Evolutionary conservation across 1,140 invertebrate genomes (phyloP).

Genomic region (Lasaia peninsularis): DNA sequence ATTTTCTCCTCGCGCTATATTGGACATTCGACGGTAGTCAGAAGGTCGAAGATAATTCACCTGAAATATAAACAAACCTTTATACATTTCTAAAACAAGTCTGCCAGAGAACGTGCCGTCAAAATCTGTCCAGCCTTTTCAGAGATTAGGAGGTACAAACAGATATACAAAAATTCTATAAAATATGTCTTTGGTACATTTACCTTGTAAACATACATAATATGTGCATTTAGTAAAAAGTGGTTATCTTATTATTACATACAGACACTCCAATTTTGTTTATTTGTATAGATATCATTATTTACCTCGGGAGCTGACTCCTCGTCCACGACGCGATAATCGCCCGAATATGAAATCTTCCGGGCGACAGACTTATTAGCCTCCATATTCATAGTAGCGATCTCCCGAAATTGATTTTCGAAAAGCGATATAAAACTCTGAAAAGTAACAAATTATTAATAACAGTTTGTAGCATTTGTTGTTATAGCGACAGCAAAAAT

Average conservation of each 20-base stretch:
- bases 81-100: no score
- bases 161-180: no score
- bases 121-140: no score
- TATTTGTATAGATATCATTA: background rate
- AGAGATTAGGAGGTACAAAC: no score
- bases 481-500: no score
- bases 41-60: constrained; percentile 75
- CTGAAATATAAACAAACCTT: constrained; percentile 20
- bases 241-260: no score
- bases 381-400: constrained; percentile 27
- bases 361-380: constrained; percentile 21
- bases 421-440: constrained; percentile 77
- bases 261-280: background rate
- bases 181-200: no score
- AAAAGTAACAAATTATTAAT: constrained; percentile 20
- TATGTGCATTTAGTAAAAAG: no score
- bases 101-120: no score
- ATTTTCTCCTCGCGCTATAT: constrained; percentile 65
- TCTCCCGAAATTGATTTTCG: constrained; percentile 67
- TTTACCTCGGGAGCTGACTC: constrained; percentile 45
- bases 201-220: no score
- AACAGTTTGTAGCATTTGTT: no score
- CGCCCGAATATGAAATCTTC: constrained; percentile 47
- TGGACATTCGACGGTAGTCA: constrained; percentile 76
- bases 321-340: constrained; percentile 45